A percentile compares a stretch with the other conserved stretches of the same genome.
Evolutionary conservation across 2,797 vertebrate genomes (phyloP).

Genomic region (Phaenicophaeus curvirostris): DNA sequence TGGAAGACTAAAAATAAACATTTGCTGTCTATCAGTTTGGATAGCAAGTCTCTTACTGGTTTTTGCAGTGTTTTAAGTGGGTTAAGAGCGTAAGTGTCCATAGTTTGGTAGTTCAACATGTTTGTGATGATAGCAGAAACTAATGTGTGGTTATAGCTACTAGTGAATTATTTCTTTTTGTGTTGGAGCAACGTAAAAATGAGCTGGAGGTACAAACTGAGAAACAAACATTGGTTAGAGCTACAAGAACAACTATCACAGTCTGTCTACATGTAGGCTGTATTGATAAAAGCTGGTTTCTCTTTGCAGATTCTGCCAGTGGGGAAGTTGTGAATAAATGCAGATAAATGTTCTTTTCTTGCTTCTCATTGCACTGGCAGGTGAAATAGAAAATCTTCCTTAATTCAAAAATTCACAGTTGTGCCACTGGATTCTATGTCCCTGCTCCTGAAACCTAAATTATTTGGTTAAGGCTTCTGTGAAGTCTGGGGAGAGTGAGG

Average conservation of each 20-base stretch:
- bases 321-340: background rate
- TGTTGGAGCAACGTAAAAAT: background rate
- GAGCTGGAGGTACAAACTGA: background rate
- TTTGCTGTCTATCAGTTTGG: slow-evolving; percentile 29
- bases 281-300: background rate
- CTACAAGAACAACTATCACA: background rate
- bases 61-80: background rate
- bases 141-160: background rate
- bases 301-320: background rate
- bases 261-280: background rate
- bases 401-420: background rate
- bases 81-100: slow-evolving; percentile 20
- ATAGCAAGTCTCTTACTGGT: slow-evolving; percentile 29
- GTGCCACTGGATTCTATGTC: background rate
- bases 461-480: rapidly evolving
- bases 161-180: background rate
- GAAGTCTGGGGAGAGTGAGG: background rate
- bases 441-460: background rate
- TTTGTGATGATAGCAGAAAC: slow-evolving; percentile 21
- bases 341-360: background rate
- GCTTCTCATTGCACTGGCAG: background rate
- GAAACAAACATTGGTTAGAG: background rate
- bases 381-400: background rate
- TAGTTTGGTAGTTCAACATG: background rate
- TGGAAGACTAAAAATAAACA: slow-evolving; percentile 47